phyloP scores from a whole-genome alignment of 2,113 vertebrate genomes.

The Gnathonemus echidnorhynchus region DNA sequence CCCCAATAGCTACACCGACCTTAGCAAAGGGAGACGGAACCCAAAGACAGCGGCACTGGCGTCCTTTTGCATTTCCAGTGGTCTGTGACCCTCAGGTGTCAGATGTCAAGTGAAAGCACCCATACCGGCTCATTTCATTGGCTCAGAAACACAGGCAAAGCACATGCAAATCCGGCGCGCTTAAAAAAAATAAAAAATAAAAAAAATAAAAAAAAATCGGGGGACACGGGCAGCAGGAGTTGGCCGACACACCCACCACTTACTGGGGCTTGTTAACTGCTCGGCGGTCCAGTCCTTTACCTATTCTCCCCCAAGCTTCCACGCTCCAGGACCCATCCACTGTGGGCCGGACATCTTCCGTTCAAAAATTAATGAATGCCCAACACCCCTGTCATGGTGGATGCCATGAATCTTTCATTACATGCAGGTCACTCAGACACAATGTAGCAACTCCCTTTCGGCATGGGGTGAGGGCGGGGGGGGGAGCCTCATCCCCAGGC shows the following conservation, averaged over 20 bases:
- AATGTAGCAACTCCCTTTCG: neutral
- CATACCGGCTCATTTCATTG: neutral
- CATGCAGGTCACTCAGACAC: neutral
- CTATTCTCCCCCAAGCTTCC: neutral
- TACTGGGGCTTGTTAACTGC: neutral
- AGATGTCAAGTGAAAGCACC: neutral
- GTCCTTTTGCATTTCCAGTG: neutral
- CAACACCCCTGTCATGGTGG: constrained; percentile 2
- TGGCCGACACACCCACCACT: neutral
- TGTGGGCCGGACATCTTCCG: neutral
- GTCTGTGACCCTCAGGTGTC: neutral
- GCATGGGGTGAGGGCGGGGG: neutral
- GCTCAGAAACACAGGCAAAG: neutral
- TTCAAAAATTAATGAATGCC: constrained; percentile 22
- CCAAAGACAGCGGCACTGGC: neutral
- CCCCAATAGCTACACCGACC: neutral
- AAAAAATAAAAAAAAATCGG: neutral
- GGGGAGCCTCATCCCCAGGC: constrained; percentile 10
- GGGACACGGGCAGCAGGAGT: neutral
- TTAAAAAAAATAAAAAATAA: neutral
- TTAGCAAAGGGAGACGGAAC: neutral
- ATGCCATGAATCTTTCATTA: constrained; percentile 23
- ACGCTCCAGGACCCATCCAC: neutral
- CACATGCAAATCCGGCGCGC: neutral
- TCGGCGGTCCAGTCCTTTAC: neutral